Evolutionary conservation across 2,888 invertebrate genomes (phyloP), one percentile per base, ranked within the genome.

Genomic region (Dynastes tityus): DNA sequence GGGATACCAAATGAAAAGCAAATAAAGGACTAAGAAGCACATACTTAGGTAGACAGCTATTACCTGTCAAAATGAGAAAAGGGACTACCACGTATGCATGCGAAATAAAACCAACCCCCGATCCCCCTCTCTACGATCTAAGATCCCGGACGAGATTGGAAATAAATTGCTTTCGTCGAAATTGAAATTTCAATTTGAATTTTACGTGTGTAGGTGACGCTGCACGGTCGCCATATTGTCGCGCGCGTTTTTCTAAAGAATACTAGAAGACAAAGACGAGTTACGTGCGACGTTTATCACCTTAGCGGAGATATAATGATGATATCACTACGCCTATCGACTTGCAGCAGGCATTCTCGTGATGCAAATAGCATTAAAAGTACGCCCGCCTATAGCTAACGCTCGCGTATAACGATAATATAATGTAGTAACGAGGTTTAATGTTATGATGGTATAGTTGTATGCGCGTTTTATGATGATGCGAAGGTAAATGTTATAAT

Each of bases 121-220:
- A 2, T 45, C 45, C 2, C 45, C 11, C 8, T 45, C 8, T 45
- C 55, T 6, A 6, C 6, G 3, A 13, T 32, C 22, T 32, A 32
- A 32, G 64, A 32, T 32, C 29, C 37, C 64, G 3, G 64, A 55
- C 55, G 32, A 64, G 64, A 64, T 64, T 64, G 64, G 29, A 64
- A 64, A 64, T 32, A 64, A 64, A 64, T 64, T 64, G 64, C 64
- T 64, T 64, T 32, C 64, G 64, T 22, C n/a, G 37, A 64, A 64
- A 32, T 64, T 64, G 64, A 64, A 64, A 64, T 64, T 64, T 29
- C 29, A 64, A 64, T 64, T 64, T 11, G 5, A 37, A 37, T 64
- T 64, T 64, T 45, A 45, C 45, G 45, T 45, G 45, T 1, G 8
- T 11, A 45, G 45, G 13, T 32, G 64, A 1, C 6, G 9, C 13